Base-by-base conservation (phyloP, 2,113 vertebrate genomes). In the Salvator merianae region DNA sequence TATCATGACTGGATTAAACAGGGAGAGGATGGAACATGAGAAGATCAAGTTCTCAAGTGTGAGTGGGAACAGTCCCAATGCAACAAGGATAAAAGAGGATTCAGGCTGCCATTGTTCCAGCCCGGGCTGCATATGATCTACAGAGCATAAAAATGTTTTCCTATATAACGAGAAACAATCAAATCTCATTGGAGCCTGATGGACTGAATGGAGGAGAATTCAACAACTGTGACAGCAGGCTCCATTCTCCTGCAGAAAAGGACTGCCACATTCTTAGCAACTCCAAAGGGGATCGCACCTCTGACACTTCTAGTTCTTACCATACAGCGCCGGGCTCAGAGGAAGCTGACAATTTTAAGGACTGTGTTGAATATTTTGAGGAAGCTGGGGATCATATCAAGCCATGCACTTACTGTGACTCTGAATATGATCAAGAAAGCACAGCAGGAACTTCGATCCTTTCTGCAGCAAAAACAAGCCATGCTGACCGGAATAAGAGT, bases 301-400 rank as follows among this genome's bases (percentile, higher is more conserved):
- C 95, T 0, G 95, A 95, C 86, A 96, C 96, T 53, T 96, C 95
- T 2, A 95, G 97, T 90, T 99, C 98, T 1, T 98, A 98, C 90
- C 96, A 98, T 92, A 98, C 98, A 3, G 97, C 97, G 26, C 93
- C 93, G 1, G 96, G 96, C 87, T 98, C 97, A 0, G 95, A 94
- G 38, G 88, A 75, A 7, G 84, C 83, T 0, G 94, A 96, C 83
- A 92, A 91, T 75, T 93, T 94, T 73, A 97, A 95, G 90, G 97
- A 98, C 92, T 95, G 95, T 75, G 93, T 96, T 88, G 97, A 97
- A 83, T 95, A 87, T 7, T 95, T 93, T 90, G 96, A 97, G 2
- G 95, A 97, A 72, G 92, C 94, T 53, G 89, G 55, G 84, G 93
- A 95, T 18, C 53, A 32, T 73, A 53, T 26, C n/a, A 5, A 77